Conservation (phyloP, 2,113 vertebrate genomes). For the Ibidorhyncha struthersii region DNA sequence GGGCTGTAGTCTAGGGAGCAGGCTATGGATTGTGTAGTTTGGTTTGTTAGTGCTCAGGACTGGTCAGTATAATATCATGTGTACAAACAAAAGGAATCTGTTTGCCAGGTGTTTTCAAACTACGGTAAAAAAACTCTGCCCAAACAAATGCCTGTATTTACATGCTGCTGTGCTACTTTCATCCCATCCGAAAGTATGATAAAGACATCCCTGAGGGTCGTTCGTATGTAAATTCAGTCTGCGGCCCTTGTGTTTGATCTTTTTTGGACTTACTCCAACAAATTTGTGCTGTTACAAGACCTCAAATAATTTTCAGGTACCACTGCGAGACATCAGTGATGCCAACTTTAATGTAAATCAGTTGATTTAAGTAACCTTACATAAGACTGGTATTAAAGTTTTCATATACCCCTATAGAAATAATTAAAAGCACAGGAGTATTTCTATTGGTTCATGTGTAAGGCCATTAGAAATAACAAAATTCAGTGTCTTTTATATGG, state of each 20-base stretch:
- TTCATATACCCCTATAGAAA: not conserved
- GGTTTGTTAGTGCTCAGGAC: not conserved
- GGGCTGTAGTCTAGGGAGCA: not conserved
- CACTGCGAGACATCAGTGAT: not conserved
- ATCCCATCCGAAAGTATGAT: not conserved
- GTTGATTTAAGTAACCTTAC: not conserved
- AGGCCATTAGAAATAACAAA: not conserved
- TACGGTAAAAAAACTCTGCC: not conserved
- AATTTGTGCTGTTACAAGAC: not conserved
- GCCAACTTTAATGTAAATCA: not conserved
- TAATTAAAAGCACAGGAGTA: not conserved
- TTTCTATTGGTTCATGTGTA: not conserved
- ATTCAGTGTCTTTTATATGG: not conserved
- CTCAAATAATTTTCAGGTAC: not conserved
- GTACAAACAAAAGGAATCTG: not conserved
- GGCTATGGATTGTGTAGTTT: not conserved
- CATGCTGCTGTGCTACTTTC: not conserved
- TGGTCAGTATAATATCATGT: not conserved
- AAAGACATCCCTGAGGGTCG: fast-evolving
- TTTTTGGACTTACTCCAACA: not conserved
- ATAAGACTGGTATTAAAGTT: not conserved
- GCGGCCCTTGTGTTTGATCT: not conserved
- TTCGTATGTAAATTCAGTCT: not conserved
- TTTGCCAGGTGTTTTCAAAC: not conserved
- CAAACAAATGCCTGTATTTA: not conserved